Evolutionary conservation across 2,797 vertebrate genomes (phyloP).

Genomic region (Lepus oiostolus): DNA sequence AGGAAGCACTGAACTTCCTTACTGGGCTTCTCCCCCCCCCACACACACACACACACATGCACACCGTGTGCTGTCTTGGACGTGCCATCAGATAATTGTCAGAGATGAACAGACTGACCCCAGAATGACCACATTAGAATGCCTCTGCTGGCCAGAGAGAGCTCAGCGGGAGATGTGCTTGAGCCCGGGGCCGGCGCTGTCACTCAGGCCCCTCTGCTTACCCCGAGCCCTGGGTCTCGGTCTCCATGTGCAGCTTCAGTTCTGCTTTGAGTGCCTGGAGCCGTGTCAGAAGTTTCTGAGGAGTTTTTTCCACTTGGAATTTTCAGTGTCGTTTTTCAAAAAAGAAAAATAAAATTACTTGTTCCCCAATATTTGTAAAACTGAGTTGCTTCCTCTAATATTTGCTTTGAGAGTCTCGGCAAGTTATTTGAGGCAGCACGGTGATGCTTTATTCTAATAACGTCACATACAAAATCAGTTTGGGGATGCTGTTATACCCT

Average conservation of each 20-base stretch:
- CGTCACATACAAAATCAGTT: background rate
- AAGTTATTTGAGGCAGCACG: conserved; percentile 24
- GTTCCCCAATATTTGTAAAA: conserved; percentile 39
- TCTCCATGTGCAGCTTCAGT: background rate
- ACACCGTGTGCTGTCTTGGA: background rate
- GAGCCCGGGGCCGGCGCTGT: background rate
- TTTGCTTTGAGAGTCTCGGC: conserved; percentile 25
- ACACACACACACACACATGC: background rate
- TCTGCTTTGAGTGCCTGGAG: background rate
- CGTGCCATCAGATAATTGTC: background rate
- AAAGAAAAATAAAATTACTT: conserved; percentile 7
- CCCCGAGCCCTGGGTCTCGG: background rate
- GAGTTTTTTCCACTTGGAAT: conserved; percentile 43
- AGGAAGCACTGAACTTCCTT: conserved; percentile 29
- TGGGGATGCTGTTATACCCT: background rate
- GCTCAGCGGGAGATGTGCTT: background rate
- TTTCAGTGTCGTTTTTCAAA: conserved; percentile 45
- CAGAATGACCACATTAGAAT: background rate
- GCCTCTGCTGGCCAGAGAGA: background rate
- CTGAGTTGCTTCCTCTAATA: background rate
- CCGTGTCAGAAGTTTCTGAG: background rate
- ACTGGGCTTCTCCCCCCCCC: background rate
- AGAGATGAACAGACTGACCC: background rate
- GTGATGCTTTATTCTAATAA: conserved; percentile 34
- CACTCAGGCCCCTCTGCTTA: background rate